Conservation (phyloP, 2,888 invertebrate species). For the Cryptus viduatorius region DNA sequence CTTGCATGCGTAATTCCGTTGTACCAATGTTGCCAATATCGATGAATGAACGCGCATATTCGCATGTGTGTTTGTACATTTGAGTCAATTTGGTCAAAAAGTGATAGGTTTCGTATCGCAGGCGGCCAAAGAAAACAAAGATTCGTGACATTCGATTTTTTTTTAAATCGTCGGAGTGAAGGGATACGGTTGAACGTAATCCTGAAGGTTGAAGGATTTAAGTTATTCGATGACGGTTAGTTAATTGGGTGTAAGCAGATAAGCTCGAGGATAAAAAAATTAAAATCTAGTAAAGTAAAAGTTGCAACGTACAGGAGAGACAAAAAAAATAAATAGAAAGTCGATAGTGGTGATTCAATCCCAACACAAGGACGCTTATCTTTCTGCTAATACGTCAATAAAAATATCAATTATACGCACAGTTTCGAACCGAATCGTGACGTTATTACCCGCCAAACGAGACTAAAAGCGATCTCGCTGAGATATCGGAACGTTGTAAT, state of each 20-base stretch:
- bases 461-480: neutral
- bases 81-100: conserved; percentile 5
- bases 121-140: neutral
- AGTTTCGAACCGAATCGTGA: neutral
- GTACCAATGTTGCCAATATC: neutral
- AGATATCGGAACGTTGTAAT: neutral
- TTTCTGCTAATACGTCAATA: neutral
- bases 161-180: too few relatives aligned
- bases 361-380: neutral
- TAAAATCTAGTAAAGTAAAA: too few relatives aligned
- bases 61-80: conserved; percentile 6
- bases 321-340: neutral
- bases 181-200: too few relatives aligned
- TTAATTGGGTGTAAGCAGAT: too few relatives aligned
- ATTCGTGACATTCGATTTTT: neutral
- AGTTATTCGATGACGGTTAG: too few relatives aligned
- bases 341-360: neutral
- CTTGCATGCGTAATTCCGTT: neutral
- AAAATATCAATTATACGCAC: neutral
- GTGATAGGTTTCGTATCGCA: neutral
- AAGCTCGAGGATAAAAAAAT: too few relatives aligned
- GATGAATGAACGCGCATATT: conserved; percentile 22
- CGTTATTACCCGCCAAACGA: neutral
- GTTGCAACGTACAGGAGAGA: too few relatives aligned
- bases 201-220: too few relatives aligned